These are phyloP conservation scores for Elgonia sp. DNA, from an alignment of 2,888 invertebrate genomes.

Conservation along the genomic window DNA sequence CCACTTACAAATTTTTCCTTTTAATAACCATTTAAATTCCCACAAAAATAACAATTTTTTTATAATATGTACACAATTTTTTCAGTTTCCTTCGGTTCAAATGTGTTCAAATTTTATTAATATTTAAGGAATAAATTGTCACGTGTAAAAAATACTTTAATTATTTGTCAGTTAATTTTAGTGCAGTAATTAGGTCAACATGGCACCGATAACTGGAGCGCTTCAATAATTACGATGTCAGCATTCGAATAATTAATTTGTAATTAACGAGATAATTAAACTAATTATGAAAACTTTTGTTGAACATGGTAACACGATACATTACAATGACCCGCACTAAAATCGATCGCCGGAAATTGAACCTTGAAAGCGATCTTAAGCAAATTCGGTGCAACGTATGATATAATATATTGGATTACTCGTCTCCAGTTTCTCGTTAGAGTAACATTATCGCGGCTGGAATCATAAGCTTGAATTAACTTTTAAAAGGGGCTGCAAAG, in stretches of 20 bases:
- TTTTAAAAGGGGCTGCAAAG: constrained; percentile 43
- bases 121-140: too few relatives aligned
- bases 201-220: constrained; percentile 1
- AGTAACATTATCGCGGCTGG: constrained; percentile 46
- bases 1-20: too few relatives aligned
- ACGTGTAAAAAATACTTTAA: not conserved
- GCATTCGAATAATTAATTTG: constrained; percentile 46
- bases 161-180: constrained; percentile 3
- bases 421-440: constrained; percentile 43
- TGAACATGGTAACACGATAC: constrained; percentile 24
- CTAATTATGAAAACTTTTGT: constrained; percentile 49
- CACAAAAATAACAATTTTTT: too few relatives aligned
- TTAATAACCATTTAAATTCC: too few relatives aligned
- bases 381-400: constrained; percentile 44
- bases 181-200: constrained; percentile 13
- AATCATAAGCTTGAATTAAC: constrained; percentile 48
- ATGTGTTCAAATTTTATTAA: too few relatives aligned
- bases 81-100: too few relatives aligned
- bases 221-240: constrained; percentile 26
- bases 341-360: constrained; percentile 59
- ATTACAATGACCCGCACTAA: constrained; percentile 26
- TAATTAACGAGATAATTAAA: constrained; percentile 41
- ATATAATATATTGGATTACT: constrained; percentile 60
- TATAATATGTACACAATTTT: too few relatives aligned
- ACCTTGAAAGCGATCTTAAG: constrained; percentile 66